A percentile compares a stretch with the other conserved stretches of the same genome.
phyloP scores from a whole-genome alignment of 2,113 vertebrate genomes.

The Anguilla rostrata region DNA sequence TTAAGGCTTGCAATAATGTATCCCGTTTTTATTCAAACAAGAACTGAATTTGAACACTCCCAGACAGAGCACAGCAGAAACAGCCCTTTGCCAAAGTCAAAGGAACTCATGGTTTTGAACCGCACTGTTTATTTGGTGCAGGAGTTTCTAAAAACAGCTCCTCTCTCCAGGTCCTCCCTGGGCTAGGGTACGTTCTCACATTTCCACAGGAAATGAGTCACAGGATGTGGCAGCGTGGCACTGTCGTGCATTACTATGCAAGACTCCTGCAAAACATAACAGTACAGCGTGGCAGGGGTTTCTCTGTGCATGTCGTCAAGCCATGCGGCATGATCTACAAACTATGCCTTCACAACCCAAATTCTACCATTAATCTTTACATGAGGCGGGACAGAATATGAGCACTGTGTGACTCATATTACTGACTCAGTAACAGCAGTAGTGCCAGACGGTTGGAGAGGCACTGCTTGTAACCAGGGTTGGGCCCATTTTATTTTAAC shows the following conservation, averaged over 20 bases:
- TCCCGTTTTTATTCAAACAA: not conserved
- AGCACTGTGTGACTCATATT: too few relatives aligned
- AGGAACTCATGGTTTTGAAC: not conserved
- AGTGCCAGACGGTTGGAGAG: too few relatives aligned
- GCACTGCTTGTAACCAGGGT: too few relatives aligned
- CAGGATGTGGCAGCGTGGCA: constrained; percentile 63
- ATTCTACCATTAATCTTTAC: not conserved
- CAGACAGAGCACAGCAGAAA: not conserved
- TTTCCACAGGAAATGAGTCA: constrained; percentile 55
- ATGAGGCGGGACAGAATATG: too few relatives aligned
- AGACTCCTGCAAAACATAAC: constrained; percentile 57
- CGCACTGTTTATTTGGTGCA: constrained; percentile 12
- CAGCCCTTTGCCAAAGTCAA: not conserved
- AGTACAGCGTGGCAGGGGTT: constrained; percentile 17
- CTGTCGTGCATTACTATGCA: constrained; percentile 28
- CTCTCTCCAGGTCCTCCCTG: constrained; percentile 39
- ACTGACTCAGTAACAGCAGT: too few relatives aligned
- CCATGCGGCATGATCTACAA: not conserved
- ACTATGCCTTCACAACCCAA: not conserved
- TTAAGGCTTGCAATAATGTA: too few relatives aligned
- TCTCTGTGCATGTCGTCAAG: constrained; percentile 19
- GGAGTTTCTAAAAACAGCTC: constrained; percentile 35
- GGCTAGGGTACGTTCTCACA: constrained; percentile 40
- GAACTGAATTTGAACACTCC: not conserved
- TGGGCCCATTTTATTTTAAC: too few relatives aligned